Percentiles rank a stretch among this genome's conserved stretches.
phyloP scores from a whole-genome alignment of 1,140 invertebrate genomes.

The Stratiolaelaps scimitus region DNA sequence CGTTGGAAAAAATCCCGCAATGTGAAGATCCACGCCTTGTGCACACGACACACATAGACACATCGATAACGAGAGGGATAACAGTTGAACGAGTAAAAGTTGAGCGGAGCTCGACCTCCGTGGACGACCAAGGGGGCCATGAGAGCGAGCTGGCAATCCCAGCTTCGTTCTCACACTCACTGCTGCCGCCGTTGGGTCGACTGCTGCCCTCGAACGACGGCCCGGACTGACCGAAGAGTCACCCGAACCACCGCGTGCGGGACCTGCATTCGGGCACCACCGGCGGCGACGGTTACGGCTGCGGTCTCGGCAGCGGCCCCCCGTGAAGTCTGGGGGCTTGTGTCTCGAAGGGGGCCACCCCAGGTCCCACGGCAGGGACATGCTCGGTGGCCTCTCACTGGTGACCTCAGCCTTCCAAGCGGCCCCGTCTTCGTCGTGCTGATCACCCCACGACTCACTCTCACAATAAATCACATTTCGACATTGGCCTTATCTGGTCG shows the following conservation, averaged over 20 bases:
- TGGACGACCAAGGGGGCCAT: not conserved
- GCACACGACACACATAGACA: not conserved
- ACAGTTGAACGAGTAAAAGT: not conserved
- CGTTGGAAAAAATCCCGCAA: constrained; percentile 80
- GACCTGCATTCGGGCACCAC: too few species aligned
- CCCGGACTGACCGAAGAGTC: too few species aligned
- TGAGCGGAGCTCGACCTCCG: not conserved
- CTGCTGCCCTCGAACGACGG: too few species aligned
- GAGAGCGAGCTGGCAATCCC: not conserved
- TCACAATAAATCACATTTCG: too few species aligned
- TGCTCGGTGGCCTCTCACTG: not conserved
- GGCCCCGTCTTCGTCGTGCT: too few species aligned
- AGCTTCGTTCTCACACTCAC: not conserved
- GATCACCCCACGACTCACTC: too few species aligned
- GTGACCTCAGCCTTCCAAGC: too few species aligned
- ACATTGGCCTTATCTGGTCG: too few species aligned
- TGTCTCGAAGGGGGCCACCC: constrained; percentile 23
- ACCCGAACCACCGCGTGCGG: too few species aligned
- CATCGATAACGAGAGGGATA: constrained; percentile 8
- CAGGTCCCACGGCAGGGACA: constrained; percentile 27
- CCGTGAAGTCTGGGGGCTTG: not conserved
- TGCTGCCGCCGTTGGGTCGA: not conserved
- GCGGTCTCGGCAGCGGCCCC: too few species aligned
- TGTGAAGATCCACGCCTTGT: constrained; percentile 43
- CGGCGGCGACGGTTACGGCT: too few species aligned